These are phyloP conservation scores for Hexactinellida sp. DNA, from an alignment of 37 sponge, comb jelly and placozoan genomes.

Conservation along the genomic window DNA sequence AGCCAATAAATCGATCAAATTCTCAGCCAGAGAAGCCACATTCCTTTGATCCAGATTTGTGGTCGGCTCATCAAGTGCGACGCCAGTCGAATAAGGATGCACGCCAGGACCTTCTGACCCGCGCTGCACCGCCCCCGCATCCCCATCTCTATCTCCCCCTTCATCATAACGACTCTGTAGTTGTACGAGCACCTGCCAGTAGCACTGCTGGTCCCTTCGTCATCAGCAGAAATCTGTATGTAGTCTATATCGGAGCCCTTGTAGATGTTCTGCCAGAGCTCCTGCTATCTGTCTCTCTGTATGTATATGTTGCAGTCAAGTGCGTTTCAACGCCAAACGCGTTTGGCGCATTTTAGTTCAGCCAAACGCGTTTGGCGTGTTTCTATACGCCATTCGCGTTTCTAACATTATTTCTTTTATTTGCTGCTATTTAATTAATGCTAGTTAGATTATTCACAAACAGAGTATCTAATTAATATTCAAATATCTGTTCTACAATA, in stretches of 20 bases:
- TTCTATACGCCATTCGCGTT: too few relatives aligned
- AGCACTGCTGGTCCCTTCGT: slow-evolving; percentile 7
- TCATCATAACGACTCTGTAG: slow-evolving; percentile 79
- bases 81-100: slow-evolving; percentile 89
- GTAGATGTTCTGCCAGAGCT: slow-evolving; percentile 93
- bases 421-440: too few relatives aligned
- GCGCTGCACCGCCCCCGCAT: slow-evolving; percentile 98
- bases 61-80: slow-evolving; percentile 95
- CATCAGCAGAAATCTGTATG: slow-evolving; percentile 50
- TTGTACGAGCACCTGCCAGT: slow-evolving; percentile 37
- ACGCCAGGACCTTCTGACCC: slow-evolving; percentile 95
- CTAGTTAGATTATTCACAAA: too few relatives aligned
- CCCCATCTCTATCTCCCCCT: slow-evolving; percentile 59
- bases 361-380: too few relatives aligned
- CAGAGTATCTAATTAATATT: too few relatives aligned
- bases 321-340: too few relatives aligned
- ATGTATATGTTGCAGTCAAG: too few relatives aligned
- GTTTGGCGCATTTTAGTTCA: too few relatives aligned
- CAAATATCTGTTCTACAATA: too few relatives aligned
- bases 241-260: slow-evolving; percentile 77
- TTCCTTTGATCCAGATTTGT: slow-evolving; percentile 92
- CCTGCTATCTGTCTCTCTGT: too few relatives aligned
- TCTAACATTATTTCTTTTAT: too few relatives aligned
- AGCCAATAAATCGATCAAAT: slow-evolving; percentile 45
- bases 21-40: slow-evolving; percentile 67